Base-by-base conservation (phyloP, 2,888 invertebrate species). In the Ophonus ardosiacus region DNA sequence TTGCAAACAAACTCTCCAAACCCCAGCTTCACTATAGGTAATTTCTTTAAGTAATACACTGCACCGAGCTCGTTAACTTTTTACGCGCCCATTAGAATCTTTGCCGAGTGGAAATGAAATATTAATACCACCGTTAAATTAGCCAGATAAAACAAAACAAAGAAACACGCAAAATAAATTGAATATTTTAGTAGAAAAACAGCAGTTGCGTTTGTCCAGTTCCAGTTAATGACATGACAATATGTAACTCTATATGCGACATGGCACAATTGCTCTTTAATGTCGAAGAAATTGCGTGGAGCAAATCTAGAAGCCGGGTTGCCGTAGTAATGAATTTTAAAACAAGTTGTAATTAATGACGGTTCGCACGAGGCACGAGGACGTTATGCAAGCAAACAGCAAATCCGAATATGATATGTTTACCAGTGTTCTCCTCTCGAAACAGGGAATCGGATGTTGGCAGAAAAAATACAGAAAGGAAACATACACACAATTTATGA, bases 401-500 rank as follows among this genome's bases (percentile, higher is more conserved):
- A 80, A 80, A 80, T 80, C 80, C 17, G 56, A 80, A 80, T 80
- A 80, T 80, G 61, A 80, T 80, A 80, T 80, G 61, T 15, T 21
- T 21, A 31, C 78, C 43, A 13, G 7, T 76, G 51, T 71, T 43
- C 68, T 31, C 63, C 7, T n/a, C 68, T 68, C 15, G 18, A 81
- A 81, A 81, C 65, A 81, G 18, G 17, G 38, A 65, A 81, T 81
- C 68, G 81, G 81, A 81, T 81, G 81, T 56, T 68, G 68, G 43
- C 57, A 59, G 74, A 57, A 74, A 81, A 71, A 71, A 82, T 61
- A 68, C 59, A 38, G 65, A 74, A 82, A 82, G 74, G 74, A 82
- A 82, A 82, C 82, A 82, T 82, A 59, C 82, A 82, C 63, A 82
- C 68, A 82, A 82, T 82, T 82, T 82, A 82, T 82, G 82, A 74